phyloP scores from a whole-genome alignment of 2,888 invertebrate genomes.

The Didymodactylos carnosus region DNA sequence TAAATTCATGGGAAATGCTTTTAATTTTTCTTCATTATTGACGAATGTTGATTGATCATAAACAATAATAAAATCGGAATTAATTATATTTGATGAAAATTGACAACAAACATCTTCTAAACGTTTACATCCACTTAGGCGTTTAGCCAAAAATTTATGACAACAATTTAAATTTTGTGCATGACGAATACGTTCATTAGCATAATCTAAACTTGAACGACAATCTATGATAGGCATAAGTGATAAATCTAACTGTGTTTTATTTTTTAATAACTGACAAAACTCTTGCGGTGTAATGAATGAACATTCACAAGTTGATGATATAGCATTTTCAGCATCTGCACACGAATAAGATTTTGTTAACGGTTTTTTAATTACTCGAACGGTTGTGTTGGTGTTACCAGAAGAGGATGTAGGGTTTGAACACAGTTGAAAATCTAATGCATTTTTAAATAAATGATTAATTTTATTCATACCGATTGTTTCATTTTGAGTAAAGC shows the following conservation, averaged over 20 bases:
- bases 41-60: not conserved
- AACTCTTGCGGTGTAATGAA: not conserved
- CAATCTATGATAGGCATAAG: not conserved
- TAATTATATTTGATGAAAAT: not conserved
- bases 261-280: not conserved
- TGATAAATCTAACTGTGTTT: not conserved
- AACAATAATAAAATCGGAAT: not conserved
- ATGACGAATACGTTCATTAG: not conserved
- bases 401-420: too few relatives aligned
- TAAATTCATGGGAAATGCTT: not conserved
- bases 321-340: not conserved
- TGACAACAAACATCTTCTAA: not conserved
- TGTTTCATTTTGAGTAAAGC: too few relatives aligned
- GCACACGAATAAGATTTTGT: not conserved
- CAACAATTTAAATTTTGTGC: not conserved
- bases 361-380: too few relatives aligned
- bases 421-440: too few relatives aligned
- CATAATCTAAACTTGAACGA: not conserved
- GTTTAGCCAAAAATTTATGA: not conserved
- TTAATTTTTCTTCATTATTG: not conserved
- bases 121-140: not conserved
- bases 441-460: too few relatives aligned
- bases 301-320: not conserved
- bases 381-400: too few relatives aligned
- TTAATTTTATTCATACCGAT: too few relatives aligned